These are phyloP conservation scores for Noctua janthe DNA, from an alignment of 2,888 invertebrate species.

Conservation along the genomic window DNA sequence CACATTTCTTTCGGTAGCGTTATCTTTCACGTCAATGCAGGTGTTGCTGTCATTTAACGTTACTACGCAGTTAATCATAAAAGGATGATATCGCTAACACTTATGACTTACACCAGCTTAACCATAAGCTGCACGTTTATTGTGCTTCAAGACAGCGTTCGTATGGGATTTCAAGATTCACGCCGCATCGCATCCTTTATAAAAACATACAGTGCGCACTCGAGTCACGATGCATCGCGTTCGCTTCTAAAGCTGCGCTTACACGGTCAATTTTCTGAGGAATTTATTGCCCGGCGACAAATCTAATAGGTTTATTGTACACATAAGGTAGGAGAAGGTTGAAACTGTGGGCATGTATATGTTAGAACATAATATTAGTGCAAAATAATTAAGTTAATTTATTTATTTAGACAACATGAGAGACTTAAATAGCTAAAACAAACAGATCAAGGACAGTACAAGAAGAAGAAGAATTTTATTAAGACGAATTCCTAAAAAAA, in stretches of 20 bases:
- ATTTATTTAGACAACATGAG: no score
- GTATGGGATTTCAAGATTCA: conserved; percentile 70
- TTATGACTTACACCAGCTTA: conserved; percentile 42
- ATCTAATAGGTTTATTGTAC: neutral
- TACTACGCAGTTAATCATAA: neutral
- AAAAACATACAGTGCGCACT: conserved; percentile 52
- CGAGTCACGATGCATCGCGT: conserved; percentile 50
- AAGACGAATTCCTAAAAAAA: no score
- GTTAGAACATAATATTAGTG: neutral
- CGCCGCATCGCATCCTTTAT: conserved; percentile 54
- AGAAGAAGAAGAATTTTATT: no score
- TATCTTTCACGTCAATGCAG: neutral
- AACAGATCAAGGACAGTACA: no score
- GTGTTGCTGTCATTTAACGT: neutral
- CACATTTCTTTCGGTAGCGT: neutral
- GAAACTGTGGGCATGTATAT: neutral
- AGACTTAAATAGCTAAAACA: no score
- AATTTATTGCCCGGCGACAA: neutral
- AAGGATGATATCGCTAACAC: conserved; percentile 26
- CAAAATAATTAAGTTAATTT: neutral
- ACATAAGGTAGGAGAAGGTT: neutral
- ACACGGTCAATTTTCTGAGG: conserved; percentile 4
- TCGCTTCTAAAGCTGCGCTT: conserved; percentile 1
- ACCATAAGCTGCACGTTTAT: conserved; percentile 69
- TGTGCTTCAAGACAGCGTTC: conserved; percentile 68